Conservation (phyloP, 2,797 vertebrate genomes). For the Calcarius lapponicus region DNA sequence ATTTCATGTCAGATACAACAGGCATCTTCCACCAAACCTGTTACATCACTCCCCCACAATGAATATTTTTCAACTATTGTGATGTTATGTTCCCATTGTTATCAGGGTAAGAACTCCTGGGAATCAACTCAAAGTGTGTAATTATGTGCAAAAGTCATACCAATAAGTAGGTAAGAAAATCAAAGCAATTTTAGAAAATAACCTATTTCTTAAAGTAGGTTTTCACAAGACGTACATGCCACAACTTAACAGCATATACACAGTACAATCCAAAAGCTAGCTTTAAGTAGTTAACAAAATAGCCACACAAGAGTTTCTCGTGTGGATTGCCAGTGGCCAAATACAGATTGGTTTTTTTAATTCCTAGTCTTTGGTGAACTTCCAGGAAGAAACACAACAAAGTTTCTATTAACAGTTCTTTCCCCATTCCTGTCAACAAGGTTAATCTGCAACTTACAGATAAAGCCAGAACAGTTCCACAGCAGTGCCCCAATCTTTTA, state of each 20-base stretch:
- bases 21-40: not conserved
- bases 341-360: not conserved
- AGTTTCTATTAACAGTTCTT: not conserved
- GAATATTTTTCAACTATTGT: not conserved
- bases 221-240: not conserved
- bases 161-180: constrained; percentile 34
- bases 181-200: constrained; percentile 62
- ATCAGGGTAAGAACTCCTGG: constrained; percentile 48
- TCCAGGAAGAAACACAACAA: not conserved
- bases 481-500: not conserved
- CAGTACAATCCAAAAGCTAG: constrained; percentile 23
- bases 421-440: not conserved
- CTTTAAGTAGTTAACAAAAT: not conserved
- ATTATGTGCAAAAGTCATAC: constrained; percentile 32
- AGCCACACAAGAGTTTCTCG: not conserved
- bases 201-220: constrained; percentile 36
- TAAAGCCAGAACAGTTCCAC: not conserved
- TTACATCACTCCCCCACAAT: not conserved
- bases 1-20: constrained; percentile 1
- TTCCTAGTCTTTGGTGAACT: not conserved
- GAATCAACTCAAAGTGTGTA: constrained; percentile 27
- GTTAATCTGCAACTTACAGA: not conserved
- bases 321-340: not conserved
- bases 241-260: not conserved
- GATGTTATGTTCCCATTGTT: constrained; percentile 6